Conservation (phyloP, 2,113 vertebrate genomes). For the Sorex araneus region DNA sequence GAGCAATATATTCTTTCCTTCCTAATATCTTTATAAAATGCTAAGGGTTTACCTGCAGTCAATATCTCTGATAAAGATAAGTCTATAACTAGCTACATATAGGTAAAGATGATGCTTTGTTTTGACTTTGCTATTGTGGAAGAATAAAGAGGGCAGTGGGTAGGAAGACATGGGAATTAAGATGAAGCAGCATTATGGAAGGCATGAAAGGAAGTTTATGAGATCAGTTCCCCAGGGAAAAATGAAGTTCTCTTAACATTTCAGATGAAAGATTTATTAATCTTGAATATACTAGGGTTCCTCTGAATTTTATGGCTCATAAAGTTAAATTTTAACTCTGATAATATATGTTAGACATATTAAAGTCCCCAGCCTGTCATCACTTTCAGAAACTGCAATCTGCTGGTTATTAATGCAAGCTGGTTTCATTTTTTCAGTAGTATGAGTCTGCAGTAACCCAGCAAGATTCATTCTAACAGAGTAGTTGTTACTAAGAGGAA, state of each 20-base stretch:
- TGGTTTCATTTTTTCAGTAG: slow-evolving; percentile 2
- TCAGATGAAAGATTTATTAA: neutral
- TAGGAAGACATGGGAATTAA: neutral
- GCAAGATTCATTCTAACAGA: neutral
- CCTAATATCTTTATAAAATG: slow-evolving; percentile 23
- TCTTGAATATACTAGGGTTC: neutral
- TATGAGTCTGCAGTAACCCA: neutral
- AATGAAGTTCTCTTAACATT: neutral
- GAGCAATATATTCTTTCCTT: neutral
- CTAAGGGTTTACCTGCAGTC: slow-evolving; percentile 50
- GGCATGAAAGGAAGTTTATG: neutral
- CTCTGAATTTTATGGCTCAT: neutral
- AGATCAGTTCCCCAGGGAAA: neutral
- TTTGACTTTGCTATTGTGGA: neutral
- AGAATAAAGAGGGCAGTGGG: too few relatives aligned
- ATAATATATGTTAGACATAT: neutral
- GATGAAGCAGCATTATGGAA: neutral
- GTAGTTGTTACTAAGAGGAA: neutral
- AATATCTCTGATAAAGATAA: slow-evolving; percentile 40
- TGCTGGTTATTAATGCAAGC: neutral
- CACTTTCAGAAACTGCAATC: slow-evolving; percentile 35
- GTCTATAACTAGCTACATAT: neutral
- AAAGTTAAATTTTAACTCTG: neutral
- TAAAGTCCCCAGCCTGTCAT: neutral
- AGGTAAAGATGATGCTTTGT: neutral